These are phyloP conservation scores for Trochalopteron elliotii DNA, from an alignment of 2,113 vertebrate genomes.

Conservation along the genomic window DNA sequence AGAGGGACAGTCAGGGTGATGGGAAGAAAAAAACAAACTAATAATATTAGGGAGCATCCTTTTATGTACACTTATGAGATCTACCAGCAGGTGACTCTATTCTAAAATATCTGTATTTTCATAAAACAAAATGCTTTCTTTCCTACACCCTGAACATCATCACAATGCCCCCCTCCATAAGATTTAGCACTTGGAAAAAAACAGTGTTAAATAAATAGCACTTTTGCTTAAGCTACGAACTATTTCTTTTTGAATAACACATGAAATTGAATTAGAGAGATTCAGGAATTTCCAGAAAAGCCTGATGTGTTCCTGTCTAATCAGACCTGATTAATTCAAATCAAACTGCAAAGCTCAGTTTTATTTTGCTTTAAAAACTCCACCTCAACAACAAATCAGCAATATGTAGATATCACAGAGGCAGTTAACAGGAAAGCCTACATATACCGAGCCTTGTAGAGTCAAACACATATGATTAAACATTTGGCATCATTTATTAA, in stretches of 20 bases:
- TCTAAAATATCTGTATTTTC: constrained; percentile 57
- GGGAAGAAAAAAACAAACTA: not conserved
- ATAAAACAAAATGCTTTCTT: constrained; percentile 2
- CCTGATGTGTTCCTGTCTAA: not conserved
- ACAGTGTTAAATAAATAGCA: not conserved
- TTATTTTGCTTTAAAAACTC: constrained; percentile 49
- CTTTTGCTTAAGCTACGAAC: not conserved
- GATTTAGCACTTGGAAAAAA: not conserved
- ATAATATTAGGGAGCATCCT: not conserved
- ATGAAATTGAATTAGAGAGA: constrained; percentile 16
- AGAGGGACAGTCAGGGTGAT: constrained; percentile 14
- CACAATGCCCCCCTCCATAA: not conserved
- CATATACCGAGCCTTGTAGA: not conserved
- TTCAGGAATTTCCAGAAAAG: constrained; percentile 4
- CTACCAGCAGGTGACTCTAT: constrained; percentile 65
- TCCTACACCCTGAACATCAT: not conserved
- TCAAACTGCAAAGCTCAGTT: constrained; percentile 25
- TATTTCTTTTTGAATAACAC: not conserved
- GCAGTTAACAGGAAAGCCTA: constrained; percentile 16
- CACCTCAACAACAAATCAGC: constrained; percentile 45
- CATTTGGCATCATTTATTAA: constrained; percentile 45
- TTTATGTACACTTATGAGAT: constrained; percentile 49
- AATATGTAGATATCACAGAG: constrained; percentile 3
- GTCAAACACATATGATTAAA: constrained; percentile 50
- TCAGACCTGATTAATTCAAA: constrained; percentile 36